These are phyloP conservation scores for Limnephilus auricula DNA, from an alignment of 2,888 invertebrate genomes.

Conservation along the genomic window DNA sequence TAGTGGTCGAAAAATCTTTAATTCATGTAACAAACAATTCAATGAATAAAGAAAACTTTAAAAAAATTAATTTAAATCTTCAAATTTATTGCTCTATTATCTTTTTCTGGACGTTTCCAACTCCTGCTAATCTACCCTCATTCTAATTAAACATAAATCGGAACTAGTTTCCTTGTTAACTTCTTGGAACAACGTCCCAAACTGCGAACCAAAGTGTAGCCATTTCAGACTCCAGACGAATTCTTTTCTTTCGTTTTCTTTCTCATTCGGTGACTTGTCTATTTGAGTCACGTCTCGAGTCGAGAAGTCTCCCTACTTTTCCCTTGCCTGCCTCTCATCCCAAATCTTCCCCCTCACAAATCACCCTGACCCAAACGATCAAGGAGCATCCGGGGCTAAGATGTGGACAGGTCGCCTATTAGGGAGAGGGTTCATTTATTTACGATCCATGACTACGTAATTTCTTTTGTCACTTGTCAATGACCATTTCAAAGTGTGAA, in stretches of 20 bases:
- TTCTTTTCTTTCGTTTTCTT: background rate
- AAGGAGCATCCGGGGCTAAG: background rate
- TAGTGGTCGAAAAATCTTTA: no score
- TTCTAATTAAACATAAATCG: constrained; percentile 3
- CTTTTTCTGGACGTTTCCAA: background rate
- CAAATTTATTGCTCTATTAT: background rate
- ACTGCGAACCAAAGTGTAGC: background rate
- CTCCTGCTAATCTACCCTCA: background rate
- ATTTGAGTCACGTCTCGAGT: constrained; percentile 34
- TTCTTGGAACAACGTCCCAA: constrained; percentile 9
- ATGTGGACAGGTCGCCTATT: background rate
- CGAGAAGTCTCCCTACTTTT: background rate
- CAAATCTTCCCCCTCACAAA: background rate
- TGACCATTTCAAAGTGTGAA: background rate
- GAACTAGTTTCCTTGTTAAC: background rate
- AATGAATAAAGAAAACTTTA: no score
- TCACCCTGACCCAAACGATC: constrained; percentile 5
- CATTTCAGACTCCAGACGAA: constrained; percentile 23
- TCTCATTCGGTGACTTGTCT: constrained; percentile 30
- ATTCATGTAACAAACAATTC: no score
- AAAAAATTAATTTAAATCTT: no score
- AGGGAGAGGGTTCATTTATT: background rate
- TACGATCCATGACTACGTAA: background rate
- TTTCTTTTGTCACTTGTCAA: background rate
- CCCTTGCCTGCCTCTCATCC: background rate